Base-by-base conservation (phyloP, 2,797 vertebrate genomes). In the Lindbergichthys nudifrons region DNA sequence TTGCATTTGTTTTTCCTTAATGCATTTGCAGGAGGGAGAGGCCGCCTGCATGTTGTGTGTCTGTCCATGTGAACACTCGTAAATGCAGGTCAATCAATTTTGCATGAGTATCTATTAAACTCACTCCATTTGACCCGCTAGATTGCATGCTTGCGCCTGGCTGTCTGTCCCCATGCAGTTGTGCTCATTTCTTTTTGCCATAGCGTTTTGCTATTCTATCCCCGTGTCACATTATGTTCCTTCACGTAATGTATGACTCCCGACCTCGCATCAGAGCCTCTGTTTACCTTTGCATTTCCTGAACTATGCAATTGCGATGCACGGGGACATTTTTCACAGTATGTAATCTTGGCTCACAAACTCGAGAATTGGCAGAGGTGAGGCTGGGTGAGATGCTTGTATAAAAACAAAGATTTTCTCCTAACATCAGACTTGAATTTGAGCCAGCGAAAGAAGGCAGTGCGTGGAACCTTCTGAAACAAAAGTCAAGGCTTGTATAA, bases 71-170 rank as follows among this genome's bases (percentile, higher is more conserved):
- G 70, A 79, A 70, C 21, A 60, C 66, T 73, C n/a, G 2, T 78
- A 80, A 82, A 84, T 83, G 88, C 83, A 82, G 81, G 81, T 83
- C 75, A 76, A 83, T 91, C 65, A 84, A 85, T 92, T 69, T 84
- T 82, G 52, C 77, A 88, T 66, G 86, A 84, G 80, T 62, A 77
- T 83, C 77, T 84, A 73, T 87, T 92, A 87, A 84, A 71, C 54
- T 8, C 32, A 32, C 50, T 78, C 43, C 23, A 1, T 83, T 59
- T 88, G 86, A 87, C 80, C 69, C 1, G 30, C 16, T 47, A 16
- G 53, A 63, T 70, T 67, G 48, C 41, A 0, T 41, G 14, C 45
- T 1, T 32, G 32, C 21, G 13, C 53, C 30, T 12, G 32, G 5
- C 46, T 75, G 9, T 14, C 45, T 12, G 36, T n/a, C 42, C 69